Percentiles rank a stretch among this genome's conserved stretches.
These are phyloP conservation scores for Myxocyprinus asiaticus DNA, from an alignment of 2,113 vertebrate species.

Conservation along the genomic window DNA sequence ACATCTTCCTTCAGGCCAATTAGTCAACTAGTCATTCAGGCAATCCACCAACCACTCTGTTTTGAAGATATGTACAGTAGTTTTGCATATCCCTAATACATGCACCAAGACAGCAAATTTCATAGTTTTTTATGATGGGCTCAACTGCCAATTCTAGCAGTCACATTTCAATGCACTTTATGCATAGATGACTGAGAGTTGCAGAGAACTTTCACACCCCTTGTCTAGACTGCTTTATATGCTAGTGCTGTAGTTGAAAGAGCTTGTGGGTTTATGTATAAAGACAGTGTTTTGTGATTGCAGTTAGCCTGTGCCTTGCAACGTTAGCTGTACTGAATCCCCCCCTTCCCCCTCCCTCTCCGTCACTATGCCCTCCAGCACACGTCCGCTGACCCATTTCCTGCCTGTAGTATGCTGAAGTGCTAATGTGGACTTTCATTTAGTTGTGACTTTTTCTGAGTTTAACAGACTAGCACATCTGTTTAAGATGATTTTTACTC, in stretches of 20 bases:
- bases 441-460: background rate
- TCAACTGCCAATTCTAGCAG: too few relatives aligned
- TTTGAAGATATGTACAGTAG: too few relatives aligned
- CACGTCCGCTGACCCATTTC: constrained; percentile 42
- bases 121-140: too few relatives aligned
- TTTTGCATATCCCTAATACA: too few relatives aligned
- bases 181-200: background rate
- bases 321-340: constrained; percentile 35
- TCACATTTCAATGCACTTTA: background rate
- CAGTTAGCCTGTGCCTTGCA: constrained; percentile 7
- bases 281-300: background rate
- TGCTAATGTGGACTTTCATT: background rate
- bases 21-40: too few relatives aligned
- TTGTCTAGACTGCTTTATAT: too few relatives aligned
- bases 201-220: background rate
- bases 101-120: too few relatives aligned
- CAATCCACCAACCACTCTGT: too few relatives aligned
- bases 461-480: background rate
- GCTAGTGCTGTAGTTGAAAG: background rate
- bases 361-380: constrained; percentile 26
- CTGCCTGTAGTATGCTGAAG: background rate
- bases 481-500: background rate
- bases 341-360: background rate
- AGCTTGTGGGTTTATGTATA: background rate
- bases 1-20: too few relatives aligned